Evolutionary conservation across 1,140 invertebrate species (phyloP).

Genomic region (Scylla paramamosain): DNA sequence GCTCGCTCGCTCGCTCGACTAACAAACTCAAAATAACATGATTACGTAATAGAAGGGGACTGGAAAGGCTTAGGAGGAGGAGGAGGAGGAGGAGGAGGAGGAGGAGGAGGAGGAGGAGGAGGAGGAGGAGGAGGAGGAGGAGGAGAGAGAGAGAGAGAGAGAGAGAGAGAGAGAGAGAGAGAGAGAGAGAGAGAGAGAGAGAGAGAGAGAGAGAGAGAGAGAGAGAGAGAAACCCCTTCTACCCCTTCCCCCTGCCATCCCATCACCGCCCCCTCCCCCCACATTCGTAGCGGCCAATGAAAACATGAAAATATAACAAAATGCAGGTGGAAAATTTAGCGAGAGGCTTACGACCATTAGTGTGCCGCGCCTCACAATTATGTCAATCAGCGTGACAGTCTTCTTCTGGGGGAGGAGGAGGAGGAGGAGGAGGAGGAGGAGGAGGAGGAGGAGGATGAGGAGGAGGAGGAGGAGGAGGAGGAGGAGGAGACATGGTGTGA

Average conservation of each 20-base stretch:
- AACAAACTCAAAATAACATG: background rate
- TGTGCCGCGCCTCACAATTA: constrained; percentile 53
- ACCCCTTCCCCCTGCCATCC: too few species aligned
- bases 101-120: background rate
- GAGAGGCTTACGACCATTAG: constrained; percentile 63
- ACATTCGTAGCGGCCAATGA: too few species aligned
- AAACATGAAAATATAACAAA: too few species aligned
- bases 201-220: constrained; percentile 47
- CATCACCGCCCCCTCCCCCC: too few species aligned
- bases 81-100: too few species aligned
- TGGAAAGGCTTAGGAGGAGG: background rate
- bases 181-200: constrained; percentile 42
- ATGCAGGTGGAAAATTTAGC: too few species aligned
- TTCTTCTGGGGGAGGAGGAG: background rate
- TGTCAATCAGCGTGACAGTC: constrained; percentile 60
- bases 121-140: background rate
- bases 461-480: background rate
- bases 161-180: background rate
- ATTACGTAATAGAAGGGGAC: background rate
- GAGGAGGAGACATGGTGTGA: background rate
- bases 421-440: background rate
- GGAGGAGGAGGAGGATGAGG: background rate
- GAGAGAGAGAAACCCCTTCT: background rate
- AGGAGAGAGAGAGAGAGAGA: background rate
- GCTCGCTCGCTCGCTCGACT: background rate